phyloP scores from a whole-genome alignment of 2,888 invertebrate species.

The Thysanoteuthis rhombus region DNA sequence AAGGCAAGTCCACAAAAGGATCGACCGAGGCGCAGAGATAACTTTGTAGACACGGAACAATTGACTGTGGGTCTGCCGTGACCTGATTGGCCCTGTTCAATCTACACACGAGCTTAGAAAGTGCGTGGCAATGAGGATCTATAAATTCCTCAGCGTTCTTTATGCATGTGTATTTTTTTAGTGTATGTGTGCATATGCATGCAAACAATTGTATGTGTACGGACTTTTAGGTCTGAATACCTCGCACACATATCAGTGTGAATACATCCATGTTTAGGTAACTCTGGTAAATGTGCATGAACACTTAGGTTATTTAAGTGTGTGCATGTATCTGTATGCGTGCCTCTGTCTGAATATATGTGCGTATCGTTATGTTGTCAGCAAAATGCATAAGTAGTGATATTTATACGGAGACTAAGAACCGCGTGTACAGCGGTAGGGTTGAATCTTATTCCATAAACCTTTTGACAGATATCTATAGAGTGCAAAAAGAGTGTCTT shows the following conservation, averaged over 20 bases:
- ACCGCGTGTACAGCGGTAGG: too few relatives aligned
- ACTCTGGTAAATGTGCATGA: background rate
- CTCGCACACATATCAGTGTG: background rate
- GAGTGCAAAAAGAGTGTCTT: too few relatives aligned
- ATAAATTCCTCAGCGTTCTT: background rate
- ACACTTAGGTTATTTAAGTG: too few relatives aligned
- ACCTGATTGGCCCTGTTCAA: slow-evolving; percentile 12
- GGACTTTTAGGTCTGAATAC: background rate
- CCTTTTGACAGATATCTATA: too few relatives aligned
- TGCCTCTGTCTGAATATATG: too few relatives aligned
- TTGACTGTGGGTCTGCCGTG: background rate
- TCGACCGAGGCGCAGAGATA: background rate
- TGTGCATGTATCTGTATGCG: too few relatives aligned
- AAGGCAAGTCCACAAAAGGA: background rate
- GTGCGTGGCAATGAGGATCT: background rate
- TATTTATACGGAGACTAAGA: too few relatives aligned
- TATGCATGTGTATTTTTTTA: background rate
- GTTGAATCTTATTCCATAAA: too few relatives aligned
- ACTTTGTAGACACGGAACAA: background rate
- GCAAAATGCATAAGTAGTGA: too few relatives aligned
- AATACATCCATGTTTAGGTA: background rate
- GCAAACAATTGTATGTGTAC: background rate
- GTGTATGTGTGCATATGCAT: background rate
- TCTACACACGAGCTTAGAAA: background rate
- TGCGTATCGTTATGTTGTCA: too few relatives aligned